Percentiles rank a stretch among this genome's conserved stretches.
These are phyloP conservation scores for Bubo blakistoni DNA, from an alignment of 2,113 vertebrate species.

Conservation along the genomic window DNA sequence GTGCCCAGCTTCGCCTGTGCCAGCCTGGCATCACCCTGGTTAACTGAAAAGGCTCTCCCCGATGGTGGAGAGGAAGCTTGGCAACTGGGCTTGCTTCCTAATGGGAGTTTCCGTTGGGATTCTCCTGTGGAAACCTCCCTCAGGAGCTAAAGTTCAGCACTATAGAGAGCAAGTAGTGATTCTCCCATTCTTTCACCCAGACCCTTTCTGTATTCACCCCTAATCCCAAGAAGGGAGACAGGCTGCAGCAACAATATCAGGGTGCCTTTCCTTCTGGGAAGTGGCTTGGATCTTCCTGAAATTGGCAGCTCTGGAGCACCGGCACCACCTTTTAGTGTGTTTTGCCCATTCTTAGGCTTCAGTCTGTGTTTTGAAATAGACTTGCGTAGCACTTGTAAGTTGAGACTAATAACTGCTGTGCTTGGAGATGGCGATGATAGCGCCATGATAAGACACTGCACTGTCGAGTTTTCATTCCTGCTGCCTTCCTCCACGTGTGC, in stretches of 20 bases:
- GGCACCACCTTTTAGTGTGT: neutral
- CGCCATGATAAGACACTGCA: fast-evolving
- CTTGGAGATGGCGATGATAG: neutral
- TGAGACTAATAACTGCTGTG: neutral
- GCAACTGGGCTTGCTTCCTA: neutral
- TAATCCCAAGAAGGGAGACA: neutral
- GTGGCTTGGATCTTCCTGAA: neutral
- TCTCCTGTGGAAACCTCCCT: neutral
- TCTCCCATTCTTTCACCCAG: neutral
- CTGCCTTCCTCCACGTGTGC: neutral
- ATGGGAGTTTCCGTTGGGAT: neutral
- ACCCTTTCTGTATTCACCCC: neutral
- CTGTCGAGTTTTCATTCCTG: neutral
- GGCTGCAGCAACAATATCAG: neutral
- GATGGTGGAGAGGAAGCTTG: neutral
- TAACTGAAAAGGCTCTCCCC: neutral
- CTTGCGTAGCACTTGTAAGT: neutral
- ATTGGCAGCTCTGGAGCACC: neutral
- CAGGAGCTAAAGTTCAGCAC: neutral
- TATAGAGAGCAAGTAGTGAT: neutral
- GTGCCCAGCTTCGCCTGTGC: neutral
- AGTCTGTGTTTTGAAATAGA: neutral
- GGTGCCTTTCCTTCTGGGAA: neutral
- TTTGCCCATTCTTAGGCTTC: neutral
- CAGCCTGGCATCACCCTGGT: neutral